Evolutionary conservation across 2,113 vertebrate genomes (phyloP).

Genomic region (Trochalopteron elliotii): DNA sequence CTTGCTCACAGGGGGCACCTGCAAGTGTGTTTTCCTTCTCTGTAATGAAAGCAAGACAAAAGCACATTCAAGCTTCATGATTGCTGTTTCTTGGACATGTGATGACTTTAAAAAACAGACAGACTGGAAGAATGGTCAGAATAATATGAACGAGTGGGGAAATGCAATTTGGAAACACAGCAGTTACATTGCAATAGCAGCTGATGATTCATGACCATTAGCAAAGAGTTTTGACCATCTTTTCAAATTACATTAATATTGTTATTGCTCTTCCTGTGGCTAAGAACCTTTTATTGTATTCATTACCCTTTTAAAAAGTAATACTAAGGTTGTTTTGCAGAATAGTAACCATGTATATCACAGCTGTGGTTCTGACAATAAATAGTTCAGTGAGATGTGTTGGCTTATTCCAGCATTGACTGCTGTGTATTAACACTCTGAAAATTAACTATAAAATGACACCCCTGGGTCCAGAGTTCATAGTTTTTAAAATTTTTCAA

Average conservation of each 20-base stretch:
- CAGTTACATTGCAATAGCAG: background rate
- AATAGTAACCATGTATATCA: background rate
- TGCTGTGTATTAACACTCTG: background rate
- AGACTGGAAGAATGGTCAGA: background rate
- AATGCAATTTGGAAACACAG: conserved; percentile 17
- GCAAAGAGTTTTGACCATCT: conserved; percentile 21
- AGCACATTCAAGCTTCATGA: background rate
- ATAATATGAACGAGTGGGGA: background rate
- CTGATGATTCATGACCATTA: background rate
- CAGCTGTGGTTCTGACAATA: background rate
- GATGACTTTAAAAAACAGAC: background rate
- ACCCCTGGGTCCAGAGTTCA: background rate
- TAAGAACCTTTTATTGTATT: conserved; percentile 19
- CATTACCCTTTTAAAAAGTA: conserved; percentile 3
- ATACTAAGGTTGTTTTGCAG: background rate
- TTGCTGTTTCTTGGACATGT: background rate
- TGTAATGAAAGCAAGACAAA: background rate
- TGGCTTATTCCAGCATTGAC: background rate
- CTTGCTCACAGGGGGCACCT: background rate
- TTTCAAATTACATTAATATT: conserved; percentile 17
- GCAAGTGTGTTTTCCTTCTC: background rate
- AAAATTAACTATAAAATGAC: conserved; percentile 15
- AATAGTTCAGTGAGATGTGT: background rate
- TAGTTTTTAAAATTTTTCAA: background rate
- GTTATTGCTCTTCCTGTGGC: conserved; percentile 11